Conservation (phyloP, 2,797 vertebrate species). For the Lateolabrax maculatus region DNA sequence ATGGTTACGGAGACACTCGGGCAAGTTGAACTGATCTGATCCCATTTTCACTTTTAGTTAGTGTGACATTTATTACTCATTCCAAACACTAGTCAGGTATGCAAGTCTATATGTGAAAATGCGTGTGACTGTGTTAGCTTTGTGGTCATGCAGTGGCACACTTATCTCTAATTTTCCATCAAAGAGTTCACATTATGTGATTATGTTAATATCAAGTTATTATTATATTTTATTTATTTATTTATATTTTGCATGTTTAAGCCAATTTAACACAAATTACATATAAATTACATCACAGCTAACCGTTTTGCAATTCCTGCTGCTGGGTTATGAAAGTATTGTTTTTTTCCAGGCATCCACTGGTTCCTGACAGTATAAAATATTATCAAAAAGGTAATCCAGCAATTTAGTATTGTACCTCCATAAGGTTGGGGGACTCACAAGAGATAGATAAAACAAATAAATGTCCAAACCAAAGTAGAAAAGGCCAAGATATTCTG, state of each 20-base stretch:
- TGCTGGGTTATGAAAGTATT: background rate
- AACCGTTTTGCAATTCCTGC: background rate
- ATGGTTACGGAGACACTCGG: background rate
- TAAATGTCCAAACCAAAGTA: background rate
- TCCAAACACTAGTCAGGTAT: background rate
- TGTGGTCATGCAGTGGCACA: conserved; percentile 6
- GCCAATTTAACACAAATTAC: background rate
- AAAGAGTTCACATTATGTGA: background rate
- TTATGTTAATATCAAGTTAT: too few species aligned
- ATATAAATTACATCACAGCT: background rate
- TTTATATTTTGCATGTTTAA: background rate
- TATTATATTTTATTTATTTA: too few species aligned
- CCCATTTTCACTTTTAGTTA: background rate
- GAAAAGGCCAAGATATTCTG: background rate
- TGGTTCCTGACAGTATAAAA: background rate
- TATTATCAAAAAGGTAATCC: background rate
- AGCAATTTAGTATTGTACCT: background rate
- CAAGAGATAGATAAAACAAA: background rate
- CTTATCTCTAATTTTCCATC: background rate
- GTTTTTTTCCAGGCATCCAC: background rate
- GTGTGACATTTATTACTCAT: background rate
- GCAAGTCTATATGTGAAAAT: background rate
- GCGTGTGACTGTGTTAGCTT: background rate
- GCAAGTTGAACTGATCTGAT: background rate
- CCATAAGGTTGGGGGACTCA: background rate